Evolutionary conservation across 1,140 invertebrate genomes (phyloP), one percentile per base, ranked within the genome.

Genomic region (Drosophila littoralis): DNA sequence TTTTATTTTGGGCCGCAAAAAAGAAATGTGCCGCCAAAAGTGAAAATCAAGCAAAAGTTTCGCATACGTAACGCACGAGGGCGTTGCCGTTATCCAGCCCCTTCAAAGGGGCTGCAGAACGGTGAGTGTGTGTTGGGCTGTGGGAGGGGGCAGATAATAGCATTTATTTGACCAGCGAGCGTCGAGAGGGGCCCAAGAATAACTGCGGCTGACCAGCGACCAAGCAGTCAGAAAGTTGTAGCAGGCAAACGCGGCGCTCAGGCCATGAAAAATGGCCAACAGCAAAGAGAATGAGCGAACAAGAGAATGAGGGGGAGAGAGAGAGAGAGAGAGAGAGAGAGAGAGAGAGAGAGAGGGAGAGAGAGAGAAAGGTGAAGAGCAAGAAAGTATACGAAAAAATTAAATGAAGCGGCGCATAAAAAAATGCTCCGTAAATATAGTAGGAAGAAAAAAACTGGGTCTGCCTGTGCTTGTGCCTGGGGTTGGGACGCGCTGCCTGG

Each of bases 151-250:
- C 7, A 64, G 22, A 51, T 77, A 75, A 81, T 85, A 81, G 81
- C 82, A 86, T 85, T 86, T 75, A 67, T 86, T 84, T 88, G 80
- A 89, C 77, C 85, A 80, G 77, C 69, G 54, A 65, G 13, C 52
- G 58, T 38, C 48, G 52, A 65, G 59, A 13, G 60, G 61, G 58
- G 45, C 54, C 60, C 35, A 89, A 91, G 88, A 91, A 91, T 82
- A 91, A 91, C 88, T 84, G 88, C 73, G 88, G 88, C 88, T 90
- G 88, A 91, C 88, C 88, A 91, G 80, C 84, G 73, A 91, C 88
- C 88, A 91, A 91, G 88, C 88, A 91, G 88, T 91, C 88, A 91
- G 88, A 89, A 91, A 91, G 89, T 52, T 88, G 75, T 77, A 91
- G 88, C 81, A 91, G 54, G 88, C 88, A 59, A 81, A 76, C 68